These are phyloP conservation scores for Aphidius ervi DNA, from an alignment of 1,140 invertebrate genomes.

Conservation along the genomic window DNA sequence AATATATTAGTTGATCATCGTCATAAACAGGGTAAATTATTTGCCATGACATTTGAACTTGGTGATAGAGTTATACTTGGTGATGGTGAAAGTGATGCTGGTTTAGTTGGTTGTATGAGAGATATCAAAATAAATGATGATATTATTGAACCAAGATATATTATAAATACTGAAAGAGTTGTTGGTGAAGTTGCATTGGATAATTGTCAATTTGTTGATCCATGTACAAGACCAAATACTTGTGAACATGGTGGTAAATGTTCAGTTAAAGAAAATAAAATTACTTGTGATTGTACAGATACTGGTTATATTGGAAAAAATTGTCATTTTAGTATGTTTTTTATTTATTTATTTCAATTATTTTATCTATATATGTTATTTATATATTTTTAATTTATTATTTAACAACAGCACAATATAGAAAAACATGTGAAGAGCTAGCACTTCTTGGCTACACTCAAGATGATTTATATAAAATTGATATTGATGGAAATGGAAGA, in stretches of 20 bases:
- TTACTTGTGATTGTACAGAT: conserved; percentile 83
- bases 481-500: conserved; percentile 88
- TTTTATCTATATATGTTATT: not conserved
- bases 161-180: conserved; percentile 75
- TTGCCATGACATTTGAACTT: conserved; percentile 54
- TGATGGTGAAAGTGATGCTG: conserved; percentile 62
- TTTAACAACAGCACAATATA: conserved; percentile 61
- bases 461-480: conserved; percentile 84
- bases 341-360: not conserved
- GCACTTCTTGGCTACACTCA: conserved; percentile 79
- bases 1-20: conserved; percentile 70
- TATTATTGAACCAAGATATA: conserved; percentile 56
- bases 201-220: conserved; percentile 86
- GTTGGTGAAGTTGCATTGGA: conserved; percentile 86
- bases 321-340: conserved; percentile 77
- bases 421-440: conserved; percentile 88
- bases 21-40: conserved; percentile 65
- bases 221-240: conserved; percentile 81
- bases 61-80: conserved; percentile 67
- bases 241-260: conserved; percentile 89
- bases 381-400: not conserved
- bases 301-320: conserved; percentile 87
- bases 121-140: conserved; percentile 77
- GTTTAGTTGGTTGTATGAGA: conserved; percentile 85
- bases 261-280: conserved; percentile 79